Evolutionary conservation across 2,888 invertebrate species (phyloP), one percentile per base, ranked within the genome.

Genomic region (Tetheella fluctuosa): DNA sequence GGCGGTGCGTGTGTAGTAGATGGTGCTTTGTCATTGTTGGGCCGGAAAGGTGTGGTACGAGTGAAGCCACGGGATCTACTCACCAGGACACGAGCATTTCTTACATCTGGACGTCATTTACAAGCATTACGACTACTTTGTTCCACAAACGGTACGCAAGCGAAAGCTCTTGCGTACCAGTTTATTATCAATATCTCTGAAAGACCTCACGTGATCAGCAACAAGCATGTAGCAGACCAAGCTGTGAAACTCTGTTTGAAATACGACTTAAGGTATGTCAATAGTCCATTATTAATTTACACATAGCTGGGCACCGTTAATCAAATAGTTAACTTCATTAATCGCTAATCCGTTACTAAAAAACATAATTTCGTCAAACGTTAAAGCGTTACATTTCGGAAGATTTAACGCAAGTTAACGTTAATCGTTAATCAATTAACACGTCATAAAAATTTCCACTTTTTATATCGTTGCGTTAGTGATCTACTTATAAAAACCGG

Each of bases 11-110:
- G 88, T 68, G 85, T 86, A 73, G 82, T 93, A 3, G 95, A 94
- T 57, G 94, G 94, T 28, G 90, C 94, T 30, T 91, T 95, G 54
- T 91, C 94, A 2, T 83, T 95, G 34, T 92, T 96, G 2, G 95
- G 94, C 55, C 86, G 91, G 0, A 94, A 94, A 15, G 96, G 96
- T 67, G 90, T 96, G 54, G 95, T 96, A 60, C 71, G 96, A 93
- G 90, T 94, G 85, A 61, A 95, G 87, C 85, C 94, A 88, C 69
- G 97, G 91, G 91, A 94, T 89, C 28, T 95, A 86, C 79, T 94
- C 89, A 85, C 94, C 80, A 72, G 93, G 88, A 77, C 93, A 73
- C 73, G 89, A 83, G 81, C 94, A 88, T 79, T 96, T 94, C 60
- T 96, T 94, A 23, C 86, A 79, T 61, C 94, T 87, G 96, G 87